Conservation (phyloP, 2,797 vertebrate genomes). For the Tamandua tetradactyla region DNA sequence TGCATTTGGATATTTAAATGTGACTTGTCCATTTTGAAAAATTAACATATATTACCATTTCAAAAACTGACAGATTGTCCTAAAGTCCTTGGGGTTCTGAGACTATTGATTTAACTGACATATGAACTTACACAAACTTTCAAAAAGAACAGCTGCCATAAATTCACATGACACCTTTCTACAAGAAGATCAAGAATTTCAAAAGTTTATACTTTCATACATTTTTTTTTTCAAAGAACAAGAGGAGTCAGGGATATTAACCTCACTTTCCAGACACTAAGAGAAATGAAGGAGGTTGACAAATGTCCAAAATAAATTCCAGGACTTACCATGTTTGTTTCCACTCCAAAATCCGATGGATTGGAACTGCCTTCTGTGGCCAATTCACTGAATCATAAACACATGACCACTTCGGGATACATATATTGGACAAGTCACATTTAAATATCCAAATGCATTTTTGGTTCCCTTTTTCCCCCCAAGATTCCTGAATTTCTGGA, state of each 20-base stretch:
- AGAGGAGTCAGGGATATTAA: not conserved
- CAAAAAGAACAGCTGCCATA: not conserved
- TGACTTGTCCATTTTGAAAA: constrained; percentile 50
- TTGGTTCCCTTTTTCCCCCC: not conserved
- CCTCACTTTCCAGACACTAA: not conserved
- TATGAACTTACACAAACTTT: not conserved
- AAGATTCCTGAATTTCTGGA: not conserved
- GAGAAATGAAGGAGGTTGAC: not conserved
- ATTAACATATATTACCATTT: constrained; percentile 32
- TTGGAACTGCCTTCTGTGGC: not conserved
- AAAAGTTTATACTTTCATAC: not conserved
- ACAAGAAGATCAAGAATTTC: constrained; percentile 11
- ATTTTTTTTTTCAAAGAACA: not conserved
- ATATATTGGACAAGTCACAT: not conserved
- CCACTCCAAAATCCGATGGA: not conserved
- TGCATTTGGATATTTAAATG: too few species aligned
- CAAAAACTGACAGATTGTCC: constrained; percentile 4
- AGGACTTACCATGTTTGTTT: not conserved
- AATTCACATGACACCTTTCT: not conserved
- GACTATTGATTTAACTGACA: constrained; percentile 18
- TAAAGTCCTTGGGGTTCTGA: not conserved
- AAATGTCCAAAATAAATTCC: not conserved
- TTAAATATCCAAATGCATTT: not conserved
- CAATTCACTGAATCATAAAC: not conserved
- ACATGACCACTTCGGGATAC: not conserved